Base-by-base conservation (phyloP, 2,888 invertebrate species). In the Drosophila gaucha region DNA sequence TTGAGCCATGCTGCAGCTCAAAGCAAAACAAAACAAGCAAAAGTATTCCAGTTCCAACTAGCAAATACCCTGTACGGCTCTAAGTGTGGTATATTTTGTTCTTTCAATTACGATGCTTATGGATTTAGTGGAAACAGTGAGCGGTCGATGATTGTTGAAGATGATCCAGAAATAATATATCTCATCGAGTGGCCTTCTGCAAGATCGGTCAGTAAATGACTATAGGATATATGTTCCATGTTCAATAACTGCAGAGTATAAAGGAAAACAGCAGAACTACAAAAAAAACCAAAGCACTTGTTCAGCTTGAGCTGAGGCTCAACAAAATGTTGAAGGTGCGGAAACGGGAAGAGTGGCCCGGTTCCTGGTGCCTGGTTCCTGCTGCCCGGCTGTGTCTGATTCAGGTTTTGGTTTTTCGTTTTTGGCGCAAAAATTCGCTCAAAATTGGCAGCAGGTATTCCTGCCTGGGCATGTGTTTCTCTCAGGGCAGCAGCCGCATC, bases 361-460 rank as follows among this genome's bases (percentile, higher is more conserved):
- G 41, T 43, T 52, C 55, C 33, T 43, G 24, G 24, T 57, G 36
- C 35, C 46, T 16, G 30, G 18, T 43, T 14, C 33, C 36, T 26
- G 52, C 3, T 36, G 12, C 36, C 46, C 10, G 68, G 63, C 75
- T 77, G 75, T 64, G 66, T 57, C 68, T 67, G 83, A 78, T 83
- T 86, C 84, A 76, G 86, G 83, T 86, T 83, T 76, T 76, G 73
- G 58, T 74, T 80, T 41, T n/a, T 41, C 24, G 9, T 41, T 41
- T 41, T 83, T 84, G 80, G 83, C 86, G 83, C 86, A 83, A 85
- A 85, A 74, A 66, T 73, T 55, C 67, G 75, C 80, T 86, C 80
- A 83, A 75, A 68, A 83, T 83, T 72, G 72, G 63, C 74, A 79
- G 83, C 80, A 84, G 84, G 76, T 80, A 82, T 73, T 68, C 28